These are phyloP conservation scores for Poecilobothrus nobilitatus DNA, from an alignment of 2,888 invertebrate genomes.

Conservation along the genomic window DNA sequence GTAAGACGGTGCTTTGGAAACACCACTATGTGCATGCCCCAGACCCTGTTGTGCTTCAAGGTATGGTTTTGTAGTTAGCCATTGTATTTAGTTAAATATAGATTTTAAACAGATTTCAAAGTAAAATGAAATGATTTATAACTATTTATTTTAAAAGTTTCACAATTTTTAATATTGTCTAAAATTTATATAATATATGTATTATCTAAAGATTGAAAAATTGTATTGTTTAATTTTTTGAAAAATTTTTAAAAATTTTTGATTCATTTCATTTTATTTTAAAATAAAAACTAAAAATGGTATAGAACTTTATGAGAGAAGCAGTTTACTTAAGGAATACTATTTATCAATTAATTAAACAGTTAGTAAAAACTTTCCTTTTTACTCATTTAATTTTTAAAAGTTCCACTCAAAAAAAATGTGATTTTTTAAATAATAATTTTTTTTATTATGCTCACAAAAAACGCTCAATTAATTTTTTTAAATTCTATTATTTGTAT, in stretches of 20 bases:
- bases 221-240: too few species aligned
- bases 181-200: too few species aligned
- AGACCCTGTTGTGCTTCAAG: conserved; percentile 77
- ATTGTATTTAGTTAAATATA: neutral
- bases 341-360: too few species aligned
- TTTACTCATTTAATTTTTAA: too few species aligned
- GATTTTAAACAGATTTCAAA: neutral
- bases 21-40: conserved; percentile 71
- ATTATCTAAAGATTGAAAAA: too few species aligned
- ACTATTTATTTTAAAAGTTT: neutral
- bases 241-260: neutral
- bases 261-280: neutral
- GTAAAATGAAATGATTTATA: neutral
- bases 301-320: neutral
- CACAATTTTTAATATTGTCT: too few species aligned
- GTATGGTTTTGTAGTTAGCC: conserved; percentile 48
- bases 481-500: too few species aligned
- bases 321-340: neutral
- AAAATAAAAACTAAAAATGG: neutral
- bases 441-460: too few species aligned
- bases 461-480: too few species aligned
- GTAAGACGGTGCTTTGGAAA: conserved; percentile 59
- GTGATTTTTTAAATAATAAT: too few species aligned
- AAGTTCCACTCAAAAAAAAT: too few species aligned
- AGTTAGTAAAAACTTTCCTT: too few species aligned